Evolutionary conservation across 2,113 vertebrate genomes (phyloP), one percentile per base, ranked within the genome.

Genomic region (Bubalus kerabau): DNA sequence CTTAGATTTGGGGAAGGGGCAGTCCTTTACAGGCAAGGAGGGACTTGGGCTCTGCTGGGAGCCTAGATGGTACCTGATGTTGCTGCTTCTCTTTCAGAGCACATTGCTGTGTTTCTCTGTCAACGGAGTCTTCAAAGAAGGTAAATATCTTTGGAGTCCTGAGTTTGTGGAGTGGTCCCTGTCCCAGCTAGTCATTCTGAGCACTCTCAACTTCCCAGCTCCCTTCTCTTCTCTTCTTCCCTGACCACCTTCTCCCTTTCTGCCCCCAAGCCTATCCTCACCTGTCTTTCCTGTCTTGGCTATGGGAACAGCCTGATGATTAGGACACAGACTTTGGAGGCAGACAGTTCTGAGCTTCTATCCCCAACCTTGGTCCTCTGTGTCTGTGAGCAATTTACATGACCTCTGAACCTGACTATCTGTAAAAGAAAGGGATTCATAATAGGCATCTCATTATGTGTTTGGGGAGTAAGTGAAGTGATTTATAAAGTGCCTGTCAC

Each of bases 101-200:
- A 99, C 99, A 0, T 97, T 99, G 82, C 98, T 99, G 12, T 99
- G 99, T 56, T 99, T 99, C 93, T 99, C 99, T 2, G 99, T 99
- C 54, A 99, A 98, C 3, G 99, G 99, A 9, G 98, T 99, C 81
- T 99, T 99, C 91, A 99, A 99, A 98, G 99, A 99, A 98, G 99
- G 99, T 99, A 62, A 98, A 98, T 90, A 40, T 28, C 26, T 32
- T 56, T 21, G 88, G 36, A n/a, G 48, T 59, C 16, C 30, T 43
- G 43, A 50, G 54, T 74, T 71, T 52, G 32, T 26, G 10, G 36
- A 36, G 10, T 32, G 26, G 32, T 24, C 32, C 82, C n/a, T 48
- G 17, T 30, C 28, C 17, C 46, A 52, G 80, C 16, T 6, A 50
- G 17, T 46, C 60, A 52, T 92, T 64, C 50, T 80, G 2, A 0